Conservation (phyloP, 2,888 invertebrate genomes). For the Holacanthella duospinosa region DNA sequence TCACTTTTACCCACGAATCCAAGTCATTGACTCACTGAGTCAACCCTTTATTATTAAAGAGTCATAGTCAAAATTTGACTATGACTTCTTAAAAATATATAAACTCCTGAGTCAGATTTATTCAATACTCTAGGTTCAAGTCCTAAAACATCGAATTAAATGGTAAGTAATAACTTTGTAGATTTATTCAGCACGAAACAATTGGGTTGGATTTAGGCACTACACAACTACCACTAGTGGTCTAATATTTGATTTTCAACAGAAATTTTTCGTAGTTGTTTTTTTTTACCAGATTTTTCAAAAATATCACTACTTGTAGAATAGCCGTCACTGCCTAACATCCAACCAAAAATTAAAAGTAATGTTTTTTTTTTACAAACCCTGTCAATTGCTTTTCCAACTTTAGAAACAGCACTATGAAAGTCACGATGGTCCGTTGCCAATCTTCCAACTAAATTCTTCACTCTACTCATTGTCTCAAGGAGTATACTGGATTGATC, state of each 20-base stretch:
- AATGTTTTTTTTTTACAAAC: conserved; percentile 39
- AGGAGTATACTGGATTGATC: conserved; percentile 51
- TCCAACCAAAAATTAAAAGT: not conserved
- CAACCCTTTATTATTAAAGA: not conserved
- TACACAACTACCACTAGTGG: no score
- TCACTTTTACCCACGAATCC: no score
- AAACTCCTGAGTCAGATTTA: not conserved
- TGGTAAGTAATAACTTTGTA: no score
- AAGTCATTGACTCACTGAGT: no score
- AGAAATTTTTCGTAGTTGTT: no score
- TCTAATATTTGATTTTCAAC: no score
- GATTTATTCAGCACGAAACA: not conserved
- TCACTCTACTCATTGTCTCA: conserved; percentile 64
- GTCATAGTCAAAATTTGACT: not conserved
- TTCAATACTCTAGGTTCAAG: not conserved
- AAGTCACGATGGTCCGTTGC: conserved; percentile 73
- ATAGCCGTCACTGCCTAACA: not conserved
- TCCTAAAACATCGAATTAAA: no score
- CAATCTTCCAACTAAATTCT: conserved; percentile 69
- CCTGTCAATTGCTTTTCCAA: conserved; percentile 92
- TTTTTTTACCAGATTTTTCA: not conserved
- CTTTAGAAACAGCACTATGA: conserved; percentile 73
- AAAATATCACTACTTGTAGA: not conserved
- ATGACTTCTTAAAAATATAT: not conserved
- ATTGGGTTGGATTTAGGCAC: no score